These are phyloP conservation scores for Anhinga rufa DNA, from an alignment of 2,113 vertebrate genomes.

Conservation along the genomic window DNA sequence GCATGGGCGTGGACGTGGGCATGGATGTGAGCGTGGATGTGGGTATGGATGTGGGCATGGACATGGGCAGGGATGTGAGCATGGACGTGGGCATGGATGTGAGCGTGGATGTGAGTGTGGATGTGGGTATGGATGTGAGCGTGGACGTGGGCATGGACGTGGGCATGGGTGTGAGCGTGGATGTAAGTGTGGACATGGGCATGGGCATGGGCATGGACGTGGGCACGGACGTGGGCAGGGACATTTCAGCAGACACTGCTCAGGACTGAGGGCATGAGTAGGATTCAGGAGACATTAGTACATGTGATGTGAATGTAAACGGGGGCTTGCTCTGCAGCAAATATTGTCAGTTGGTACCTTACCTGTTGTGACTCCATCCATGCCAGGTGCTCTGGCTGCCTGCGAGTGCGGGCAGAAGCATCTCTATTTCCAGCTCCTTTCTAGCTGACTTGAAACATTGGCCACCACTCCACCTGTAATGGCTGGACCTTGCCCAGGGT, in stretches of 20 bases:
- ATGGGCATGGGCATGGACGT: not conserved
- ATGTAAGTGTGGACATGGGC: not conserved
- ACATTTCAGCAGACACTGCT: not conserved
- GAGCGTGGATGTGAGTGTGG: not conserved
- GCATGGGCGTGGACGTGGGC: too few relatives aligned
- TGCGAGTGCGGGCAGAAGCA: accelerated
- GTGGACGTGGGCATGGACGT: not conserved
- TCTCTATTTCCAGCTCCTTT: not conserved
- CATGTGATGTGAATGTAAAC: not conserved
- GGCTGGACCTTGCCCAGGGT: too few relatives aligned
- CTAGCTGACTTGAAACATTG: not conserved
- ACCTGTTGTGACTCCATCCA: not conserved
- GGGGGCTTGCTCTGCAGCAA: too few relatives aligned
- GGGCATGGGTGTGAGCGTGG: not conserved
- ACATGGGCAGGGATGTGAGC: too few relatives aligned
- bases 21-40: too few relatives aligned
- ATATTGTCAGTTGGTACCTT: not conserved
- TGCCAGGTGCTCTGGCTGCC: not conserved
- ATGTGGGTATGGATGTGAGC: too few relatives aligned
- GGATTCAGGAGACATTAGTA: not conserved
- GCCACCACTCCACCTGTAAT: not conserved
- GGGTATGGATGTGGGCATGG: too few relatives aligned
- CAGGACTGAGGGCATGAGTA: not conserved
- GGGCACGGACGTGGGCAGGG: too few relatives aligned
- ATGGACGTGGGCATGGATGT: too few relatives aligned